Evolutionary conservation across 2,888 invertebrate genomes (phyloP), one percentile per base, ranked within the genome.

Genomic region (Petrophora chlorosata): DNA sequence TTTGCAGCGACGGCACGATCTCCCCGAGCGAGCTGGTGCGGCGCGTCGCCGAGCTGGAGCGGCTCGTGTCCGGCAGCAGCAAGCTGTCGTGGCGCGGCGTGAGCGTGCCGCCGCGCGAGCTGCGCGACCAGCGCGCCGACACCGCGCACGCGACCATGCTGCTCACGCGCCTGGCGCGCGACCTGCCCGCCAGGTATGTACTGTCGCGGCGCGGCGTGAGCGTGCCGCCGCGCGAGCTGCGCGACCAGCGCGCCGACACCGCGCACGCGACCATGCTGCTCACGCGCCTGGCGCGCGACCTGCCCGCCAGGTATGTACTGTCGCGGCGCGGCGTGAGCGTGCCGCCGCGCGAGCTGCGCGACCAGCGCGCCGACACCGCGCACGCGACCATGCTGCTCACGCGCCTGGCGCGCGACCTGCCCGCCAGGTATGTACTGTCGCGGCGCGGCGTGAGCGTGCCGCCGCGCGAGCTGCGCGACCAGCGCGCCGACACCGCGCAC

Each of bases 21-120:
- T 73, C 80, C 5, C 65, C 72, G 22, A 74, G 78, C 54, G 79
- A 83, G 67, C 64, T 85, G 47, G 77, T 92, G 5, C 91, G 91
- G 30, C 86, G 90, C 47, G 79, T 75, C 85, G 85, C 64, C 58
- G 85, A 69, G 82, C 85, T 84, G 73, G 91, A 75, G 79, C 83
- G 75, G 76, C 86, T 79, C 78, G 92, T 74, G 85, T 86, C 73
- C 65, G 92, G 68, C 63, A 92, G 71, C 82, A 83, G 64, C 76
- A 85, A 66, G 63, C 89, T 86, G 76, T 85, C 62, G 69, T 91
- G 66, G 76, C 90, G 76, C 81, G 92, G 77, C 65, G 91, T 68
- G 61, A 82, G 5, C 62, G 85, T 68, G 76, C 78, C 79, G 77
- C 93, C 67, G 70, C 82, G 73, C 0, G 73, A 68, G 12, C 69